Evolutionary conservation across 2,797 vertebrate genomes (phyloP).

Genomic region (Amazona ochrocephala): DNA sequence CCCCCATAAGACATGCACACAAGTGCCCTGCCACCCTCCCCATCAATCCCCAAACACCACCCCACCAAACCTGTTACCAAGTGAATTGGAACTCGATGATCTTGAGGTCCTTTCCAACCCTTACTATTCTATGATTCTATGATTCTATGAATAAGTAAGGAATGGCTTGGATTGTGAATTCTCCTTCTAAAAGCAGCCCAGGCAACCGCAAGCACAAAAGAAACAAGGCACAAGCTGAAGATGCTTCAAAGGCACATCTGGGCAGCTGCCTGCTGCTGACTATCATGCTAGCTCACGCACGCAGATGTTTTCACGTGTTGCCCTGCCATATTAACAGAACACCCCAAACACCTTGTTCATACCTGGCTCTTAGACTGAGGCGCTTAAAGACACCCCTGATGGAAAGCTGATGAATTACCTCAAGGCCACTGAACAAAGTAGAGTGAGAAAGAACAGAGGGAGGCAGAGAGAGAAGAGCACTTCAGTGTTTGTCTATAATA

Average conservation of each 20-base stretch:
- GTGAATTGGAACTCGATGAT: no score
- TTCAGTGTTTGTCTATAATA: not conserved
- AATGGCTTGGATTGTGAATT: not conserved
- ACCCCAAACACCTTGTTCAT: not conserved
- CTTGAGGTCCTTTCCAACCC: no score
- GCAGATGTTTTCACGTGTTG: not conserved
- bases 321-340: not conserved
- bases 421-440: not conserved
- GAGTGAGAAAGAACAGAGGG: not conserved
- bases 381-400: not conserved
- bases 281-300: not conserved
- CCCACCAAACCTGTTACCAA: not conserved
- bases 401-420: not conserved
- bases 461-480: not conserved
- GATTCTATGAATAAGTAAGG: not conserved
- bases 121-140: no score
- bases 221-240: not conserved
- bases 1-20: not conserved
- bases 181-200: not conserved
- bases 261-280: constrained; percentile 8
- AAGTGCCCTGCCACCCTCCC: not conserved
- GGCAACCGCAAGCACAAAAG: constrained; percentile 14
- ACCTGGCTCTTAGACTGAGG: not conserved
- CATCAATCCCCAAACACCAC: not conserved
- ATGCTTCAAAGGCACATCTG: constrained; percentile 52